A percentile compares a stretch with the other conserved stretches of the same genome.
Evolutionary conservation across 2,797 vertebrate species (phyloP).

Genomic region (Malacoraja senta): DNA sequence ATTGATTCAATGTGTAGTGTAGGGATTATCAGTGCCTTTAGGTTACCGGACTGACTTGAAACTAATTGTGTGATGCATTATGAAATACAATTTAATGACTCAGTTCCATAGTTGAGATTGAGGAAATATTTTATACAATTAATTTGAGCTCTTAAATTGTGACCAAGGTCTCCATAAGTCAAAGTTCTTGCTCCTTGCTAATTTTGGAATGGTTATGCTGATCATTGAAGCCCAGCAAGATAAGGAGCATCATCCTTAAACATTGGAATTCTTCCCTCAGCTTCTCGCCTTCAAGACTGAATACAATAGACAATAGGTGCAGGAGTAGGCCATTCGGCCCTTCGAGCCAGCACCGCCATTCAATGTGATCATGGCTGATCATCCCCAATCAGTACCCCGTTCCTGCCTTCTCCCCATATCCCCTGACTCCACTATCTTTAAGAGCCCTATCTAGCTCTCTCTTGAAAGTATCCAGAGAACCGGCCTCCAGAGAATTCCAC

Average conservation of each 20-base stretch:
- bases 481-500: too few species aligned
- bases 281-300: neutral
- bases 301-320: neutral
- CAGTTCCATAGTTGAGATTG: neutral
- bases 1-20: neutral
- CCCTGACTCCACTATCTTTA: too few species aligned
- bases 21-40: neutral
- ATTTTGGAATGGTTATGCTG: neutral
- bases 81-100: neutral
- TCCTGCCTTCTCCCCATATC: too few species aligned
- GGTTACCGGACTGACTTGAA: neutral
- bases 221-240: neutral
- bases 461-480: too few species aligned
- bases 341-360: too few species aligned
- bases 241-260: neutral
- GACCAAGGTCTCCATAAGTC: neutral
- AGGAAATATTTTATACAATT: neutral
- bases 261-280: too few species aligned
- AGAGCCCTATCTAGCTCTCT: too few species aligned
- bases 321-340: too few species aligned
- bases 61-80: neutral
- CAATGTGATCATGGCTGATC: too few species aligned
- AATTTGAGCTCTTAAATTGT: neutral
- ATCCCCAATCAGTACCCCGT: too few species aligned
- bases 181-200: neutral